A percentile compares a stretch with the other conserved stretches of the same genome.
Conservation (phyloP, 2,888 invertebrate species). For the Dynastes grantii region DNA sequence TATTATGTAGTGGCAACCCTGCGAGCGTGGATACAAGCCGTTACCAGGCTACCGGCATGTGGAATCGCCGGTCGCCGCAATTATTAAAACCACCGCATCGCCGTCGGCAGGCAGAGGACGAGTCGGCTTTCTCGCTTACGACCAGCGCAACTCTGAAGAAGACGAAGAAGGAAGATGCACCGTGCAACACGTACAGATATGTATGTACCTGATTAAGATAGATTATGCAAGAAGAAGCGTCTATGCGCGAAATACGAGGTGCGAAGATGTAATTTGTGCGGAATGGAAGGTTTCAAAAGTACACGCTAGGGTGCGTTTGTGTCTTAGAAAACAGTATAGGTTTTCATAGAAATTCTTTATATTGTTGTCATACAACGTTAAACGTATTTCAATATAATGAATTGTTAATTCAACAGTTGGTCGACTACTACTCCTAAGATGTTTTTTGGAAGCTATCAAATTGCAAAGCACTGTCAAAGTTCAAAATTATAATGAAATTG, state of each 20-base stretch:
- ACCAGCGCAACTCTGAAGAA: not conserved
- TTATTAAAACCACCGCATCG: not conserved
- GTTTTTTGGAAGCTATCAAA: no score
- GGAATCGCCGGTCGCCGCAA: not conserved
- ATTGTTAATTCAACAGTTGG: no score
- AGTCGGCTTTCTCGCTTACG: not conserved
- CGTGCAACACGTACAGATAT: not conserved
- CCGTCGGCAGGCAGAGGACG: not conserved
- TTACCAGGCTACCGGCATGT: slow-evolving; percentile 49
- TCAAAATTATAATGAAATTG: no score
- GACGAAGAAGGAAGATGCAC: not conserved
- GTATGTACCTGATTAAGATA: slow-evolving; percentile 24
- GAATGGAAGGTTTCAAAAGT: not conserved
- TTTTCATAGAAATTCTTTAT: no score
- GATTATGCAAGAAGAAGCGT: slow-evolving; percentile 22
- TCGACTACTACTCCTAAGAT: no score
- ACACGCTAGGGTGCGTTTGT: no score
- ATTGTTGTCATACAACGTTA: no score
- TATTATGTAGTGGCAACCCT: slow-evolving; percentile 70
- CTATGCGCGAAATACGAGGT: no score
- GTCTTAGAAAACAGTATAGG: no score
- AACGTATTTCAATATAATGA: no score
- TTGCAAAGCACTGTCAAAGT: no score
- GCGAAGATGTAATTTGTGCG: not conserved
- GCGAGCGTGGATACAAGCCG: slow-evolving; percentile 64